Evolutionary conservation across 2,888 invertebrate species (phyloP).

Genomic region (Andrena chrysosceles): DNA sequence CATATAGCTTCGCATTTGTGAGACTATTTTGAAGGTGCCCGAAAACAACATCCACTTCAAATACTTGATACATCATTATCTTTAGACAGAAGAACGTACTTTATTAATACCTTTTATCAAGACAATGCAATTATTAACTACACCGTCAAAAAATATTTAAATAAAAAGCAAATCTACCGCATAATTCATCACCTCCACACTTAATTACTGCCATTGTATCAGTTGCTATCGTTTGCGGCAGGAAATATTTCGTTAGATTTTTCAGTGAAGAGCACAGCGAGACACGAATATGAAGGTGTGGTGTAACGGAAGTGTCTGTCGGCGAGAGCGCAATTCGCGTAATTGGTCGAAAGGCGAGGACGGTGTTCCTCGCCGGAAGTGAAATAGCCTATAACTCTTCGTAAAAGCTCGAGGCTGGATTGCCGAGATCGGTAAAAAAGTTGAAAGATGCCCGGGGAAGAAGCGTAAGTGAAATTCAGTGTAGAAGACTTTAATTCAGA

Average conservation of each 20-base stretch:
- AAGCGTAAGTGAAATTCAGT: slow-evolving; percentile 49
- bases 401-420: slow-evolving; percentile 33
- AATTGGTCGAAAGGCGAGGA: slow-evolving; percentile 38
- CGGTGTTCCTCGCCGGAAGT: slow-evolving; percentile 19
- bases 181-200: too few species aligned
- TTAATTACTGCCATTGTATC: neutral
- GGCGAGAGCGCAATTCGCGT: slow-evolving; percentile 18
- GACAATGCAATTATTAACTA: too few species aligned
- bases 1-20: too few species aligned
- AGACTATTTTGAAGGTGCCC: too few species aligned
- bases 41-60: too few species aligned
- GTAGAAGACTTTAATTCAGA: slow-evolving; percentile 38
- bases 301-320: neutral
- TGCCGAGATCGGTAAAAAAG: slow-evolving; percentile 41
- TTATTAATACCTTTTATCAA: too few species aligned
- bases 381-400: slow-evolving; percentile 39
- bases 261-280: neutral
- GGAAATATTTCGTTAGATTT: slow-evolving; percentile 6
- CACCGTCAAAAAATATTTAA: too few species aligned
- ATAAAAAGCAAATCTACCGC: too few species aligned
- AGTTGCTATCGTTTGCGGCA: neutral
- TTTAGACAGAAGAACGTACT: too few species aligned
- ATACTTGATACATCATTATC: too few species aligned
- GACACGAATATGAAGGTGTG: slow-evolving; percentile 20
- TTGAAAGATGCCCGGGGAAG: slow-evolving; percentile 29